phyloP scores from a whole-genome alignment of 2,113 vertebrate genomes.

The Gasterosteus aculeatus region DNA sequence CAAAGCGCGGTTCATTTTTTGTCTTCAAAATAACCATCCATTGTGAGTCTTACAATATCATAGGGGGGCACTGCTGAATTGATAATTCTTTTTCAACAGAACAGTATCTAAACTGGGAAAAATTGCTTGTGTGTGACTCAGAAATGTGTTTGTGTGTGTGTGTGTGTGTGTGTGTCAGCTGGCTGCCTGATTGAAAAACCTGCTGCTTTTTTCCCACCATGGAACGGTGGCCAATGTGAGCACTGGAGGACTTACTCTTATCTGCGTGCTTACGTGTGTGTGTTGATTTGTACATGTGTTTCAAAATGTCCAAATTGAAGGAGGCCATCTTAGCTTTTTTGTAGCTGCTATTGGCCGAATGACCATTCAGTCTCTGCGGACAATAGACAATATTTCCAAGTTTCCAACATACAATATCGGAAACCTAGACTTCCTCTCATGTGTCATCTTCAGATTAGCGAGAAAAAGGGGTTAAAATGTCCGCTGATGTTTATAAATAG shows the following conservation, averaged over 20 bases:
- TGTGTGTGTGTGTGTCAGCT: background rate
- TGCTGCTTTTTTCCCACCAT: constrained; percentile 46
- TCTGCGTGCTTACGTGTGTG: background rate
- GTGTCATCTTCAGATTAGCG: background rate
- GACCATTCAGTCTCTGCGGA: background rate
- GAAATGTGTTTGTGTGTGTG: constrained; percentile 17
- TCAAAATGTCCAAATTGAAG: background rate
- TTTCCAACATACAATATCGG: background rate
- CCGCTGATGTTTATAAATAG: background rate
- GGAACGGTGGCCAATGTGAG: constrained; percentile 10
- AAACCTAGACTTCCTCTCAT: background rate
- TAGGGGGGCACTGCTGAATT: background rate
- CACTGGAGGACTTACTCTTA: background rate
- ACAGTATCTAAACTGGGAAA: background rate
- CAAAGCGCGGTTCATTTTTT: background rate
- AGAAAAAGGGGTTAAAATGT: background rate
- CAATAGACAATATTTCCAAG: background rate
- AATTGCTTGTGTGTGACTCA: constrained; percentile 8
- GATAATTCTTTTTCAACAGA: background rate
- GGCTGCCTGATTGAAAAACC: constrained; percentile 51
- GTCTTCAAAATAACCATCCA: background rate
- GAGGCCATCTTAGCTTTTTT: background rate
- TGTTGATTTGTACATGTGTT: background rate
- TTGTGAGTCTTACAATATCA: background rate
- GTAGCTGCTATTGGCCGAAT: background rate